phyloP scores from a whole-genome alignment of 2,888 invertebrate genomes.

The Protodeltote pygarga region DNA sequence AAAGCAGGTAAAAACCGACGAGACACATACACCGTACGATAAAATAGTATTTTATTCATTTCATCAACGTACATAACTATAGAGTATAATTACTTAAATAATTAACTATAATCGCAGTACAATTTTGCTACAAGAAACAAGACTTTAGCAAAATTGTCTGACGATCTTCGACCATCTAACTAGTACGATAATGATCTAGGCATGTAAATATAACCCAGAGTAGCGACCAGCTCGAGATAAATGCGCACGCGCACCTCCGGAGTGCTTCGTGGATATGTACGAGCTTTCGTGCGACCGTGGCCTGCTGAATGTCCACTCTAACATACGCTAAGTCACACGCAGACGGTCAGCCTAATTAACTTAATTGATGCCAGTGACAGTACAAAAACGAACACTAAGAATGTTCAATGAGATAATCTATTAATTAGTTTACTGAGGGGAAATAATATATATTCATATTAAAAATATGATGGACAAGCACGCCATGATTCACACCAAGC shows the following conservation, averaged over 20 bases:
- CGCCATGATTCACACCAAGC: neutral
- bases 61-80: conserved; percentile 60
- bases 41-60: conserved; percentile 67
- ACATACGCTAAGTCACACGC: conserved; percentile 38
- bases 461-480: neutral
- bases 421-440: neutral
- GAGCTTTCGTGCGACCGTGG: conserved; percentile 11
- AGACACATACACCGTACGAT: conserved; percentile 78
- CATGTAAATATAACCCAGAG: conserved; percentile 2
- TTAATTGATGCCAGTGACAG: conserved; percentile 5
- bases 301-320: conserved; percentile 13
- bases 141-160: conserved; percentile 24
- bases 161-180: conserved; percentile 13
- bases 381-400: conserved; percentile 10
- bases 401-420: neutral
- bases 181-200: conserved; percentile 17
- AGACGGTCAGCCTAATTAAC: conserved; percentile 15
- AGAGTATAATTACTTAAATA: conserved; percentile 64
- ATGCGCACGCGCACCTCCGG: conserved; percentile 13
- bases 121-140: conserved; percentile 26
- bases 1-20: conserved; percentile 84
- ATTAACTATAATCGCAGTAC: conserved; percentile 40
- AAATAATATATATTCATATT: neutral
- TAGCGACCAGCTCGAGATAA: conserved; percentile 19
- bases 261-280: conserved; percentile 22